phyloP scores from a whole-genome alignment of 1,140 invertebrate species.

The Geopemphigus sp. region DNA sequence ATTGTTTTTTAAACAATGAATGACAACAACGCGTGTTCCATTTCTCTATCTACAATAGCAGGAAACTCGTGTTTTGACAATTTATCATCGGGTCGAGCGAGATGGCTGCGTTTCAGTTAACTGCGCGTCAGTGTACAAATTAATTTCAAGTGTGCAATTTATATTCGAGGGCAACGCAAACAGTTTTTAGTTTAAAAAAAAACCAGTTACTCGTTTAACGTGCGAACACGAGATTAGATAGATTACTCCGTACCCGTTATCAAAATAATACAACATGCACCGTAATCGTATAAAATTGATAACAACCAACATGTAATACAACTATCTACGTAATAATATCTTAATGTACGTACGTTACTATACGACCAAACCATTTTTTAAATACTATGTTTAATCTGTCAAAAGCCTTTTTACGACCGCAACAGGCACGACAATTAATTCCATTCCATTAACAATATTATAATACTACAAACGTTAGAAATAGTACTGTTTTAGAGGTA shows the following conservation, averaged over 20 bases:
- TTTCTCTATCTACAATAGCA: constrained; percentile 28
- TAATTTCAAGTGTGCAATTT: constrained; percentile 3
- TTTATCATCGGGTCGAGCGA: constrained; percentile 20
- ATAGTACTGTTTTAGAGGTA: too few relatives aligned
- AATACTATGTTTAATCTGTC: too few relatives aligned
- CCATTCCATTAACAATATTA: too few relatives aligned
- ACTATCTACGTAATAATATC: too few relatives aligned
- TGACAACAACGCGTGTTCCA: not conserved
- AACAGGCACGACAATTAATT: too few relatives aligned
- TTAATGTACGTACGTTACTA: too few relatives aligned
- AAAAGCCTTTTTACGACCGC: too few relatives aligned
- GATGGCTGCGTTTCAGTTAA: not conserved
- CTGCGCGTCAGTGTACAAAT: not conserved
- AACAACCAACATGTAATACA: too few relatives aligned
- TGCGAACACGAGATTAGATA: not conserved
- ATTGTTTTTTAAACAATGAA: constrained; percentile 39
- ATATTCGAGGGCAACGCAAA: not conserved
- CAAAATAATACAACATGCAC: not conserved
- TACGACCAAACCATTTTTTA: too few relatives aligned
- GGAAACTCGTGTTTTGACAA: constrained; percentile 33
- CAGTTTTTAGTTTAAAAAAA: not conserved
- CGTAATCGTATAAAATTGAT: not conserved
- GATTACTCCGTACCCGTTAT: too few relatives aligned
- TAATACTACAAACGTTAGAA: too few relatives aligned
- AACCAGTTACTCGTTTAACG: not conserved